A percentile compares a stretch with the other conserved stretches of the same genome.
Evolutionary conservation across 1,140 invertebrate genomes (phyloP).

Genomic region (Drosophila ogumai): DNA sequence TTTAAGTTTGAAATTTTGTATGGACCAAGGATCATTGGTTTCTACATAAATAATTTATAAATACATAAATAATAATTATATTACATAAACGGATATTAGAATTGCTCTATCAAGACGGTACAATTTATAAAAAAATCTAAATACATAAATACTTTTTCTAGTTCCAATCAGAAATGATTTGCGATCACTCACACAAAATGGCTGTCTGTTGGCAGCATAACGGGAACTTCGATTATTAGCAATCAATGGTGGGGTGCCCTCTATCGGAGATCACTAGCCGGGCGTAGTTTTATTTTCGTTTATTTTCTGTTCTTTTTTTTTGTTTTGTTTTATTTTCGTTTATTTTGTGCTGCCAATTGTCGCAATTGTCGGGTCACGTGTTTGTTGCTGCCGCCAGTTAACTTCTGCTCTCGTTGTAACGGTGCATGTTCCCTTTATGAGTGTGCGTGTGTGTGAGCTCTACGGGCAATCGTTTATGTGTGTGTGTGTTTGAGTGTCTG

Average conservation of each 20-base stretch:
- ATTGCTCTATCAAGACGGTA: no score
- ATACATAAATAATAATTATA: neutral
- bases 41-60: no score
- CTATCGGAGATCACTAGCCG: constrained; percentile 20
- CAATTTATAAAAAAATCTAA: neutral
- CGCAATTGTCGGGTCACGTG: constrained; percentile 80
- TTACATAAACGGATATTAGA: neutral
- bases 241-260: constrained; percentile 16
- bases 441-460: constrained; percentile 12
- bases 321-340: constrained; percentile 43
- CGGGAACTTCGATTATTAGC: constrained; percentile 20
- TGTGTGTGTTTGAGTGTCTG: constrained; percentile 57
- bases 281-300: constrained; percentile 26
- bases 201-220: constrained; percentile 34
- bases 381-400: constrained; percentile 76
- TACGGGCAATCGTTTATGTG: constrained; percentile 18
- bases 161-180: neutral
- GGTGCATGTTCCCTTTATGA: constrained; percentile 60
- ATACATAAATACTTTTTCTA: neutral
- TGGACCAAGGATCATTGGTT: no score
- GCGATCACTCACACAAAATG: constrained; percentile 58
- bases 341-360: constrained; percentile 71
- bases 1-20: neutral
- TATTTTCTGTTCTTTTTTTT: constrained; percentile 31
- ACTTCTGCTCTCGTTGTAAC: constrained; percentile 81